Conservation (phyloP, 2,797 vertebrate species). For the Adrianichthys oophorus region DNA sequence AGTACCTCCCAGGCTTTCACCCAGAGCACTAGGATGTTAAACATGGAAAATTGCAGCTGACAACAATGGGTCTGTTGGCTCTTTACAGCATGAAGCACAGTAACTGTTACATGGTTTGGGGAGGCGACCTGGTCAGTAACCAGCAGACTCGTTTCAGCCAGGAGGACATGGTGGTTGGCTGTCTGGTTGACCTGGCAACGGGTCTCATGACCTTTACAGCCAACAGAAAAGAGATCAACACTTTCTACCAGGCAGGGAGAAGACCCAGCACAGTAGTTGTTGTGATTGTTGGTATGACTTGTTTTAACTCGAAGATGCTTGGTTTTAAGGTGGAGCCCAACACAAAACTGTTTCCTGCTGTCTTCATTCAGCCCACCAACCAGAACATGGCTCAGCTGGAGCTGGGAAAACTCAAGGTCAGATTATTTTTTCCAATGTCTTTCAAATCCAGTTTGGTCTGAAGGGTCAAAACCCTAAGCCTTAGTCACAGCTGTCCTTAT, state of each 20-base stretch:
- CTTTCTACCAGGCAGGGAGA: constrained; percentile 88
- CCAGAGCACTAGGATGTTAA: not conserved
- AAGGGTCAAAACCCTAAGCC: no score
- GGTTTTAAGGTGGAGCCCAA: constrained; percentile 89
- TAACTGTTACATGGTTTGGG: constrained; percentile 98
- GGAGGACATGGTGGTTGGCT: constrained; percentile 90
- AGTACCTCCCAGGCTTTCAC: not conserved
- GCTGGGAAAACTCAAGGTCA: constrained; percentile 91
- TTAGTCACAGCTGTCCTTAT: no score
- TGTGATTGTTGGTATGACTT: not conserved
- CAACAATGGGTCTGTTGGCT: not conserved
- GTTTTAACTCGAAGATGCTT: not conserved
- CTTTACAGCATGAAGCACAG: constrained; percentile 87
- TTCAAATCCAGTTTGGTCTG: no score
- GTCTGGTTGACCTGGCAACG: constrained; percentile 89
- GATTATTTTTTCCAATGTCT: not conserved
- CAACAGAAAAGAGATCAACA: constrained; percentile 94
- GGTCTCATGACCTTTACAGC: constrained; percentile 94
- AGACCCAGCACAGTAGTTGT: not conserved
- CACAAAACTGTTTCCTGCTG: constrained; percentile 93
- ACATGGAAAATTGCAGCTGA: not conserved
- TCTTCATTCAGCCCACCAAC: constrained; percentile 84
- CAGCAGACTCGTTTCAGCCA: constrained; percentile 91
- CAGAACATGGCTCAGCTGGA: constrained; percentile 92
- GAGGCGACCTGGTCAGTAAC: constrained; percentile 86